Base-by-base conservation (phyloP, 2,797 vertebrate species). In the Peromyscus aztecus region DNA sequence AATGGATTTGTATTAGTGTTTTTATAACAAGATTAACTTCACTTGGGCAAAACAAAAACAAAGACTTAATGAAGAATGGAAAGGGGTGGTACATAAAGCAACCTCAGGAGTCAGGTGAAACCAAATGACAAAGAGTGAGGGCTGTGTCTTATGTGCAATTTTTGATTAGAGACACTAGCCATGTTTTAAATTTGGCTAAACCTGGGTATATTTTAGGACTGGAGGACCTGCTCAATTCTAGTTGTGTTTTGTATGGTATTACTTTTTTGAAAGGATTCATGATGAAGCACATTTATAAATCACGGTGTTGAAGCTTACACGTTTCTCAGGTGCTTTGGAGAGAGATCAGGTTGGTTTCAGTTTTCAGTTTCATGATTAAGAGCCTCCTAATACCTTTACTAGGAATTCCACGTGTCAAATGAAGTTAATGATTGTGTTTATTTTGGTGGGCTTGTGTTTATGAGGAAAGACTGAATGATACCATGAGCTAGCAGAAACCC, bases 301-400 rank as follows among this genome's bases (percentile, higher is more conserved):
- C 52, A 77, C 24, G 88, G 16, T 40, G 0, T 63, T 61, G 31
- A 69, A 93, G 91, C 12, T 90, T 76, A 91, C 92, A 49, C 77
- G 9, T 76, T 95, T 83, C 13, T 80, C 43, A 27, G 89, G 46
- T 86, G 43, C 94, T 89, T 91, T 80, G 94, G n/a, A 90, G 81
- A 40, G 37, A 73, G 89, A 27, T 61, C 37, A 94, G 52, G 87
- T 91, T 90, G 61, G 31, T 92, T 93, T 96, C n/a, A 91, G 49
- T 77, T 91, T n/a, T 31, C 94, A 92, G 82, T 92, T 95, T 90
- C 27, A 89, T 63, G 34, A 40, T 76, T 94, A 92, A 91, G 24
- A 61, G 6, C 93, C 46, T 69, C 17, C 71, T 57, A 81, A 93
- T 3, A 61, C 69, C 83, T 91, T 91, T 83, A 75, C 21, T 81